These are phyloP conservation scores for Perognathus longimembris DNA, from an alignment of 2,113 vertebrate genomes.

Conservation along the genomic window DNA sequence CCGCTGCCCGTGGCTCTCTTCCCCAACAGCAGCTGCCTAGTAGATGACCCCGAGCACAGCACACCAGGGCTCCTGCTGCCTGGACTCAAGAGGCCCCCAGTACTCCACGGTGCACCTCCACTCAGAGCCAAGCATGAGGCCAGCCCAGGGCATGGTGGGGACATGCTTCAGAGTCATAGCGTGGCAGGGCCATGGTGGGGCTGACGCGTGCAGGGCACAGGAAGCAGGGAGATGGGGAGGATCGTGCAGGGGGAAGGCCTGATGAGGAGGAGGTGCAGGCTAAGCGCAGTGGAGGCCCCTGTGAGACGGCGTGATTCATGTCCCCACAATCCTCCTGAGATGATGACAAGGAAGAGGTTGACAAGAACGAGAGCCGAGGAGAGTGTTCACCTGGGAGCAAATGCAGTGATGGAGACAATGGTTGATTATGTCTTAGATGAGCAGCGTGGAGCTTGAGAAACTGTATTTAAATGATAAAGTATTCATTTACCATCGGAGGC, in stretches of 20 bases:
- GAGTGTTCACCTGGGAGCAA: background rate
- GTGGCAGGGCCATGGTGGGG: accelerated
- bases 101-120: too few species aligned
- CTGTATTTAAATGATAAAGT: background rate
- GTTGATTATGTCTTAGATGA: background rate
- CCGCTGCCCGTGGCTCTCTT: accelerated
- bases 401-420: background rate
- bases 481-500: too few species aligned
- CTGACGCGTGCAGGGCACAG: accelerated
- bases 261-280: accelerated
- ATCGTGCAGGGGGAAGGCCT: background rate
- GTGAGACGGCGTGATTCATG: too few species aligned
- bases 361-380: background rate
- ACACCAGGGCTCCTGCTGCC: background rate
- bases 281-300: accelerated
- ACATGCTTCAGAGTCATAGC: too few species aligned
- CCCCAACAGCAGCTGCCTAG: background rate
- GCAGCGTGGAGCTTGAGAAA: background rate
- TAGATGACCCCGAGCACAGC: background rate
- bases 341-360: accelerated
- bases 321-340: too few species aligned
- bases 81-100: background rate
- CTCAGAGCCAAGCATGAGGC: too few species aligned
- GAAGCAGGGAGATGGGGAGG: accelerated
- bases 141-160: background rate